Evolutionary conservation across 2,888 invertebrate genomes (phyloP), one percentile per base, ranked within the genome.

Genomic region (Apodemia zela): DNA sequence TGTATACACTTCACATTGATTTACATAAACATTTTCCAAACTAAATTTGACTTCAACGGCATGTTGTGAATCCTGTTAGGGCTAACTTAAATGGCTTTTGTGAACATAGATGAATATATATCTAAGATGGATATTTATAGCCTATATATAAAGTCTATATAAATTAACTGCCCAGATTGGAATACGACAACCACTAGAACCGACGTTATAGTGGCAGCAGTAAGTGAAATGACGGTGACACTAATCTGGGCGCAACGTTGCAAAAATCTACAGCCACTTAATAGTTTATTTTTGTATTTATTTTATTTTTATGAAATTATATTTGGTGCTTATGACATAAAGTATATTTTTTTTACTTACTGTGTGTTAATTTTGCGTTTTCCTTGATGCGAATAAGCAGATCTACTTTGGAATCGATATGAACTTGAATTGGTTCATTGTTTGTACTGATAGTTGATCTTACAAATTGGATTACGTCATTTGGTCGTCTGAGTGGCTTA

Each of bases 381-480:
- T 59, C 47, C 65, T 74, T 75, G 33, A 80, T 74, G 71, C 72
- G 67, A 66, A 85, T 70, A 3, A 67, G 67, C 59, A 89, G 71
- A 61, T 82, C 73, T 63, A 78, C 75, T 17, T 80, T 69, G 1
- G 70, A 65, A 74, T 82, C 79, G 54, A 88, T 73, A 1, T 80
- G 79, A 65, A 88, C 72, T 65, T 66, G 74, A 61, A 86, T 74
- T 73, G 71, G 5, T 74, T 74, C 58, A 73, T 68, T 42, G 72
- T 63, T 64, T 11, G 4, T 13, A 25, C 68, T 72, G 18, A 85
- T 67, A 67, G 70, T 66, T 5, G 82, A 76, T 65, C 76, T 79
- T 42, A 83, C 72, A 13, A 78, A 62, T 64, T 73, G 74, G 5
- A 82, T 63, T 7, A 70, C 72, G 64, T n/a, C 29, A 33, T 59